Conservation (phyloP, 2,113 vertebrate species). For the Eira barbara region DNA sequence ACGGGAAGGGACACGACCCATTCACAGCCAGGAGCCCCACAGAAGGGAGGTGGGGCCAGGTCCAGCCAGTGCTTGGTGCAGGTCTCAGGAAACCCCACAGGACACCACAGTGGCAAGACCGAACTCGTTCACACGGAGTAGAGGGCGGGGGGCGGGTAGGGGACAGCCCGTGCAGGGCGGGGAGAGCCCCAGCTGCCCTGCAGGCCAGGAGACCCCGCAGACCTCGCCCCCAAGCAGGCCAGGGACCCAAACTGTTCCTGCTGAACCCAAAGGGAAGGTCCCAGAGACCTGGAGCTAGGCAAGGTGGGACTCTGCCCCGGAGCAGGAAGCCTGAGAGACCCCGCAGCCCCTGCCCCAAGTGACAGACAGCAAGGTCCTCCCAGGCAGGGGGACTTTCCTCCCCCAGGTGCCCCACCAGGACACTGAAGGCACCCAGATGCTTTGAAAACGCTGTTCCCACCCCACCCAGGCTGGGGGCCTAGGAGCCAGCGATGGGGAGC, state of each 20-base stretch:
- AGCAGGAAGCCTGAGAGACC: rapidly evolving
- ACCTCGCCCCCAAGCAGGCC: background rate
- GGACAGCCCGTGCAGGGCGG: rapidly evolving
- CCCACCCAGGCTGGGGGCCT: background rate
- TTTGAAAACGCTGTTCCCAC: background rate
- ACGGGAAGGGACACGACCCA: background rate
- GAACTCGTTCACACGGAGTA: background rate
- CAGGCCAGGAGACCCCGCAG: background rate
- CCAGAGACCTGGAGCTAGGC: background rate
- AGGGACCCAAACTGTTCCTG: background rate
- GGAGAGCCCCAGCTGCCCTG: rapidly evolving
- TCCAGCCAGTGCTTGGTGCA: rapidly evolving
- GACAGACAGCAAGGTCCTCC: rapidly evolving
- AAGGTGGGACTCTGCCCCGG: rapidly evolving
- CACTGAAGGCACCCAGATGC: background rate
- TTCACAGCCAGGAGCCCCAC: background rate
- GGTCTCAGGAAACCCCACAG: rapidly evolving
- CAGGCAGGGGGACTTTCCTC: background rate
- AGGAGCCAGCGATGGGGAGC: too few species aligned
- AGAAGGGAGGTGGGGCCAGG: background rate
- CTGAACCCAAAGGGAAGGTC: too few species aligned
- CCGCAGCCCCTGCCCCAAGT: rapidly evolving
- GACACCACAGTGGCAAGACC: rapidly evolving
- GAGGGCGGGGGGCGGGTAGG: background rate
- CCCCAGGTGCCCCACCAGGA: background rate